Base-by-base conservation (phyloP, 2,888 invertebrate genomes). In the Stegophylla sp. region DNA sequence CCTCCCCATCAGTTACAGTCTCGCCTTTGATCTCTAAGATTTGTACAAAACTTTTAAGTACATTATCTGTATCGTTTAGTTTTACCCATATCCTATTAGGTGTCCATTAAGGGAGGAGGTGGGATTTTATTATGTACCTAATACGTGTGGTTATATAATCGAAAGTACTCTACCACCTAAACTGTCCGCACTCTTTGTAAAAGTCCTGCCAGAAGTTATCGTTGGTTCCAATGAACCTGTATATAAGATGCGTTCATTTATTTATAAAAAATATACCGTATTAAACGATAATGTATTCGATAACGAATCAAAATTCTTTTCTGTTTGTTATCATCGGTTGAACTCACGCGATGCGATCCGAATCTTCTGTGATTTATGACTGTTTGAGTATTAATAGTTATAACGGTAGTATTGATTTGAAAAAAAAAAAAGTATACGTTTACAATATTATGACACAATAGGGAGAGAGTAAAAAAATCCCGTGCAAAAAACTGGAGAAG, bases 261-360 rank as follows among this genome's bases (percentile, higher is more conserved):
- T 34, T 34, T 34, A 53, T 53, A 53, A 20, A 51, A 51, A n/a
- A 51, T 51, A 23, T 23, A 56, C 56, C 56, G 56, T 56, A 23
- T 2, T 20, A 9, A 56, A 56, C 20, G 56, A 56, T 34, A 34
- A 3, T 56, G 23, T 20, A 23, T 20, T 56, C 56, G 56, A 56
- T 56, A 56, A 56, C 20, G 56, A 56, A 56, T 56, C 56, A 20
- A 56, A 56, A 56, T 56, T 56, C 56, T 23, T 23, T 20, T 2
- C 23, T 3, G 56, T 56, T 74, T 26, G 17, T 17, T 20, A 66
- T 76, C 76, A 5, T 66, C 53, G 56, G 67, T 56, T 15, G 26
- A 77, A 59, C 76, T 66, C 76, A 77, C 76, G 76, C 76, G 56
- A 77, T 77, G 56, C 67, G 76, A 77, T 77, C 15, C 77, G 10